Conservation (phyloP, 2,888 invertebrate species). For the Polymixis lichenea region DNA sequence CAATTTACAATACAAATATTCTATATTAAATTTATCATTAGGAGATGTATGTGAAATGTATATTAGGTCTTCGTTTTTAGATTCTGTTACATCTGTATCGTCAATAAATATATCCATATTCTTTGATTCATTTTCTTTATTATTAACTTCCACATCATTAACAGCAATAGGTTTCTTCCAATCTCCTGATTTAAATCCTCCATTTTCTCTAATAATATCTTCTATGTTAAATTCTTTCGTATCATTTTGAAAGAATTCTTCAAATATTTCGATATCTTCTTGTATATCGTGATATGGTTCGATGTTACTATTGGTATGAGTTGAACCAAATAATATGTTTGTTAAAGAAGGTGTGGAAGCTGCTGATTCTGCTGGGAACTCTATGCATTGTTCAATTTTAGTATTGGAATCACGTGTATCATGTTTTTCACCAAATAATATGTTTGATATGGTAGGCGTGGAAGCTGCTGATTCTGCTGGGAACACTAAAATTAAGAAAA, state of each 20-base stretch:
- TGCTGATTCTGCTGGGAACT: constrained; percentile 65
- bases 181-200: constrained; percentile 8
- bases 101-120: constrained; percentile 21
- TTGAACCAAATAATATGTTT: constrained; percentile 80
- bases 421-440: constrained; percentile 79
- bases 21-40: constrained; percentile 71
- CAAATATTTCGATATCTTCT: constrained; percentile 71
- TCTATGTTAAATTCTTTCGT: constrained; percentile 40
- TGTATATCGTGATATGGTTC: constrained; percentile 65
- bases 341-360: constrained; percentile 81
- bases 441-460: constrained; percentile 82
- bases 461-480: constrained; percentile 71
- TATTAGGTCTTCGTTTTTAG: constrained; percentile 12
- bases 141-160: constrained; percentile 18
- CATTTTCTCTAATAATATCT: constrained; percentile 41
- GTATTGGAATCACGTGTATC: constrained; percentile 57
- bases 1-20: constrained; percentile 75
- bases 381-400: constrained; percentile 60
- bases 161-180: constrained; percentile 1
- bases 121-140: constrained; percentile 24
- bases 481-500: constrained; percentile 52
- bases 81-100: neutral
- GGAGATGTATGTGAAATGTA: constrained; percentile 11
- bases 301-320: constrained; percentile 48
- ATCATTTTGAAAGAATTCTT: constrained; percentile 73